Evolutionary conservation across 2,113 vertebrate species (phyloP).

Genomic region (Chloroceryle aenea): DNA sequence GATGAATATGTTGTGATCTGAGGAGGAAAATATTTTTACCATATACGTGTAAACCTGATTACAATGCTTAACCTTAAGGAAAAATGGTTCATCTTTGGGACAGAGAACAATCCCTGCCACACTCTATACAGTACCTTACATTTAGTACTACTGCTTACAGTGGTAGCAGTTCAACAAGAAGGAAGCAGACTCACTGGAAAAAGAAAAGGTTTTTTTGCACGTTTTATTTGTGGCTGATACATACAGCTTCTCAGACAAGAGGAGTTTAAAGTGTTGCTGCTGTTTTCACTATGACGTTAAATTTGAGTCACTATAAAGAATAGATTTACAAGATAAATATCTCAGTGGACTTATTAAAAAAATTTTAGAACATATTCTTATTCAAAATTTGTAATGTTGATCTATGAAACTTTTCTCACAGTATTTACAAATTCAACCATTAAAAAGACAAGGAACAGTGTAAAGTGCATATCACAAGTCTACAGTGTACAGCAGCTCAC

Average conservation of each 20-base stretch:
- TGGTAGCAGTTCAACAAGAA: neutral
- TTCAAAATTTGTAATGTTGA: neutral
- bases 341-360: neutral
- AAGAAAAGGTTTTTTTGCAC: neutral
- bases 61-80: neutral
- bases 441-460: neutral
- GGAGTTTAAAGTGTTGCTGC: neutral
- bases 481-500: neutral
- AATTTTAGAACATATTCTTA: neutral
- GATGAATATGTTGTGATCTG: neutral
- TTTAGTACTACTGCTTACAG: neutral
- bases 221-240: neutral
- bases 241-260: neutral
- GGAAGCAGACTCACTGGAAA: neutral
- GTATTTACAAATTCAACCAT: neutral
- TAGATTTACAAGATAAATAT: neutral
- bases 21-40: neutral
- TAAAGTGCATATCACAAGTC: neutral
- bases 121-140: neutral
- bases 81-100: neutral
- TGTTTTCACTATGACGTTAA: neutral
- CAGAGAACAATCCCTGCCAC: neutral
- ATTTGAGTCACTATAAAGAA: neutral
- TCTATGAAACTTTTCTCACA: neutral
- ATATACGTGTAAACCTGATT: neutral